These are phyloP conservation scores for Uropetala carovei DNA, from an alignment of 2,888 invertebrate species.

Conservation along the genomic window DNA sequence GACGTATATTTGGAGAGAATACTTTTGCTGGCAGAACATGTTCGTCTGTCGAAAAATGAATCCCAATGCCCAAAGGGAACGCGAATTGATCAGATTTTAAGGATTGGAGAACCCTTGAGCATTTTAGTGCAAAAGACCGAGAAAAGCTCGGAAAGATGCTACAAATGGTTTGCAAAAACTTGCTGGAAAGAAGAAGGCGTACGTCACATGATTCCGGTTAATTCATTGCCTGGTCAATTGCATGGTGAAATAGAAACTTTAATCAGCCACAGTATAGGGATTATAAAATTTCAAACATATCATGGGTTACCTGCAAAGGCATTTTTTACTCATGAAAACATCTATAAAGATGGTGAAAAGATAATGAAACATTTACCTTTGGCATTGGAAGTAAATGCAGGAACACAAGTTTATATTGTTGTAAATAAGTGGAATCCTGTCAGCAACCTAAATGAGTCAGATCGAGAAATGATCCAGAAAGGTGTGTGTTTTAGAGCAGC, in stretches of 20 bases:
- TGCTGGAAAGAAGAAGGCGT: neutral
- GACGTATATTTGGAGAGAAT: neutral
- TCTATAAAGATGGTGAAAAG: neutral
- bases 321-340: constrained; percentile 25
- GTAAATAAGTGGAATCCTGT: neutral
- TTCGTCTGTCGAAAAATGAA: neutral
- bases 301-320: neutral
- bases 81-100: neutral
- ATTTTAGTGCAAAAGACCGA: neutral
- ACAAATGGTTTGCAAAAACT: constrained; percentile 48
- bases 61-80: constrained; percentile 16
- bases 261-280: neutral
- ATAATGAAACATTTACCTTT: constrained; percentile 21
- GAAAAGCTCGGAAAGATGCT: neutral
- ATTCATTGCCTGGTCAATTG: neutral
- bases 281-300: neutral
- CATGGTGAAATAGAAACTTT: constrained; percentile 8
- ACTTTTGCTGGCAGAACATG: neutral
- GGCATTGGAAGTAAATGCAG: neutral
- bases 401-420: neutral
- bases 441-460: neutral
- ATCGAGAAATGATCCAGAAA: neutral
- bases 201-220: neutral
- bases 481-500: neutral
- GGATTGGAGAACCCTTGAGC: neutral